Percentiles rank a stretch among this genome's conserved stretches.
Evolutionary conservation across 2,113 vertebrate genomes (phyloP).

Genomic region (Acrocephalus arundinaceus): DNA sequence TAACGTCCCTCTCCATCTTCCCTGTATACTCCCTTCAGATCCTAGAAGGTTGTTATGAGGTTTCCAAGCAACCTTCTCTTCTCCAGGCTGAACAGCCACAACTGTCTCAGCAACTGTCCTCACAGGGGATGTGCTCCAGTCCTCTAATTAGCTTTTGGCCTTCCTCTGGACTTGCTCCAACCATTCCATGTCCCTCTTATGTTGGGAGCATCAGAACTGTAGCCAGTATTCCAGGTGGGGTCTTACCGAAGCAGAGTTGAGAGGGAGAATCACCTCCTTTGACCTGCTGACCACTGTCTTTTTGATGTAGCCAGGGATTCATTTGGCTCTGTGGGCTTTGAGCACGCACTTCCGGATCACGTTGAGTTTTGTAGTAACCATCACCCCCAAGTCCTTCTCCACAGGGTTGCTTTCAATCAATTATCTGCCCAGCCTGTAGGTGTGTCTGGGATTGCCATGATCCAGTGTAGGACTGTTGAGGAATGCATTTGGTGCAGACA

Average conservation of each 20-base stretch:
- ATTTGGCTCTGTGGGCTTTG: background rate
- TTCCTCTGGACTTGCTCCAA: background rate
- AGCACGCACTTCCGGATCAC: fast-evolving
- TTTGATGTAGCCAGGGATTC: background rate
- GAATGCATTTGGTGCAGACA: background rate
- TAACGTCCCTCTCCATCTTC: background rate
- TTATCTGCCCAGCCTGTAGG: no score
- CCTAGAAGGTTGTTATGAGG: background rate
- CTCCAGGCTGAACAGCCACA: background rate
- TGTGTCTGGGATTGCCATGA: background rate
- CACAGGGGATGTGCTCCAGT: background rate
- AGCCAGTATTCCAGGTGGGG: fast-evolving
- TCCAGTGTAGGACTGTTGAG: background rate
- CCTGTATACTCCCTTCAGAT: background rate
- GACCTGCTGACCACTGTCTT: background rate
- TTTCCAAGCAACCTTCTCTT: background rate
- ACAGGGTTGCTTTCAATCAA: fast-evolving
- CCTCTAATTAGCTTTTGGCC: background rate
- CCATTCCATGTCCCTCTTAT: background rate
- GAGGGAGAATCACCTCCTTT: background rate
- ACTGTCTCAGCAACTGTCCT: background rate
- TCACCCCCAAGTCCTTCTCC: fast-evolving
- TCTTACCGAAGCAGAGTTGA: background rate
- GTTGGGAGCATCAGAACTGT: background rate
- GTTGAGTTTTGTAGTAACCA: background rate